phyloP scores from a whole-genome alignment of 2,888 invertebrate species.

The Anthophora plumipes region DNA sequence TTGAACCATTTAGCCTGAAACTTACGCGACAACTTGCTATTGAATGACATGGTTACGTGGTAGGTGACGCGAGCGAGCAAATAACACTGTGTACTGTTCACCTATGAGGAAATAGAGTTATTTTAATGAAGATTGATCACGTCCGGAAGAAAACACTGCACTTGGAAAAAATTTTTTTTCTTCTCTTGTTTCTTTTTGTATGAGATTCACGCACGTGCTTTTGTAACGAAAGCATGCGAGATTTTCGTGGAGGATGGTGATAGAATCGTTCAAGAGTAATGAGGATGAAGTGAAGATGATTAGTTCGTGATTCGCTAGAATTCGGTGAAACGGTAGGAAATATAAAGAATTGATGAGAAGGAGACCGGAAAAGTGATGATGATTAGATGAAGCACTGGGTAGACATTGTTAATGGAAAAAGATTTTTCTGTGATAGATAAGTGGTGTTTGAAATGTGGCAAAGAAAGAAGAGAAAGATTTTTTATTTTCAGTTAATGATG shows the following conservation, averaged over 20 bases:
- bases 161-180: too few relatives aligned
- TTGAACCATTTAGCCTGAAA: slow-evolving; percentile 47
- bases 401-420: too few relatives aligned
- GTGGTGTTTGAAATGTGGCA: too few relatives aligned
- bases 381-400: too few relatives aligned
- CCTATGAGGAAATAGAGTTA: slow-evolving; percentile 4
- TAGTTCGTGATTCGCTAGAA: too few relatives aligned
- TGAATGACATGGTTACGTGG: neutral
- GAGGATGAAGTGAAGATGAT: too few relatives aligned
- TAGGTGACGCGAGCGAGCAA: neutral
- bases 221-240: neutral
- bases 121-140: slow-evolving; percentile 39
- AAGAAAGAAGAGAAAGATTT: too few relatives aligned
- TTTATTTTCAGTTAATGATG: too few relatives aligned
- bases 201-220: neutral
- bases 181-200: slow-evolving; percentile 22
- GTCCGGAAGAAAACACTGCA: neutral
- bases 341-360: too few relatives aligned
- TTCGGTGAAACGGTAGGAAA: too few relatives aligned
- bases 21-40: slow-evolving; percentile 32
- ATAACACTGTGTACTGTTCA: neutral
- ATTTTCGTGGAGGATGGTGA: neutral
- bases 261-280: neutral
- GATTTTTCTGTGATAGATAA: too few relatives aligned
- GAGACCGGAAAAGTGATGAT: too few relatives aligned